Evolutionary conservation across 2,113 vertebrate genomes (phyloP).

Genomic region (Toxostoma redivivum): DNA sequence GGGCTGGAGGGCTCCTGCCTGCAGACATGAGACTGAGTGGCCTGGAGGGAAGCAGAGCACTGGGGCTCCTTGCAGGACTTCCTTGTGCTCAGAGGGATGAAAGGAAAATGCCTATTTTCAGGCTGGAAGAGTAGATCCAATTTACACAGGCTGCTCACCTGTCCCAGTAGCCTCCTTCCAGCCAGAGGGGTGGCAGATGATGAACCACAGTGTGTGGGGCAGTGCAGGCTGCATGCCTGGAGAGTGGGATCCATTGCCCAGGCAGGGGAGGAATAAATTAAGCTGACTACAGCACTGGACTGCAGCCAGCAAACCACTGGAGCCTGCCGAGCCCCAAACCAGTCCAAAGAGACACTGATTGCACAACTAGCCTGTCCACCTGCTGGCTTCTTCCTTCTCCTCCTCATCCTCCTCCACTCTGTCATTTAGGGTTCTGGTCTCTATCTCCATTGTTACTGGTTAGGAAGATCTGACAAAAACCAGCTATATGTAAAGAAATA

Average conservation of each 20-base stretch:
- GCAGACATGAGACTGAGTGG: accelerated
- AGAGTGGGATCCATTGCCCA: background rate
- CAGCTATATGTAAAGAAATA: background rate
- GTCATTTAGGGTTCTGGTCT: background rate
- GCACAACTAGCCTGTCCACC: accelerated
- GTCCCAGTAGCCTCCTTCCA: background rate
- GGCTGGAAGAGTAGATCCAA: background rate
- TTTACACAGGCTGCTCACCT: accelerated
- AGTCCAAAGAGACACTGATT: background rate
- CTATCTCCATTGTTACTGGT: accelerated
- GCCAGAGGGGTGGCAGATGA: background rate
- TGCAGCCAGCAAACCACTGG: background rate
- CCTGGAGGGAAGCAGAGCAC: background rate
- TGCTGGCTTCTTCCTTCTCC: background rate
- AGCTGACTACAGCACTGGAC: background rate
- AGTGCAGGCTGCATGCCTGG: accelerated
- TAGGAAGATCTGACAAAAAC: background rate
- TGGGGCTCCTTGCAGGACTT: background rate
- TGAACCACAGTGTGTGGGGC: accelerated
- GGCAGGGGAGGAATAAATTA: background rate
- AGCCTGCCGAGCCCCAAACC: background rate
- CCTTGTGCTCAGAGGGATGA: background rate
- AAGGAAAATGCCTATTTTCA: background rate
- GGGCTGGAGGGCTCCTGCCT: background rate
- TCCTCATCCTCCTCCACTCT: background rate